Evolutionary conservation across 2,888 invertebrate genomes (phyloP).

Genomic region (Noctua pronuba): DNA sequence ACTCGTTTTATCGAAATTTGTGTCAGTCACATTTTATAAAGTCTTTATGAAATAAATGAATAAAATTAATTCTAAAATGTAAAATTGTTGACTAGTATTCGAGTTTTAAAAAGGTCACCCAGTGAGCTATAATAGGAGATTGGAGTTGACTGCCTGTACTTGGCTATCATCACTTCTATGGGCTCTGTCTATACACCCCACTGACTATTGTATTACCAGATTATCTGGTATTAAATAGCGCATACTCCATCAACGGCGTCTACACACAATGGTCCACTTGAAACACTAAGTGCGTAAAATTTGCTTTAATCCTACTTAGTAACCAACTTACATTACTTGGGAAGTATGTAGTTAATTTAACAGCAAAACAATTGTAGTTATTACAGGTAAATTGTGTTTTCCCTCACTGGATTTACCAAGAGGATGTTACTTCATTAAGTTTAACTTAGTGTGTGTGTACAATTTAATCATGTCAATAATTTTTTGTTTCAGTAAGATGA

Average conservation of each 20-base stretch:
- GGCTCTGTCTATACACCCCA: neutral
- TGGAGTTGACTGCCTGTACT: neutral
- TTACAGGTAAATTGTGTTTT: constrained; percentile 19
- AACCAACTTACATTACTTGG: neutral
- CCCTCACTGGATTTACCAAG: constrained; percentile 11
- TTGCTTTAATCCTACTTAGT: neutral
- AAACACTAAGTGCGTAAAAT: neutral
- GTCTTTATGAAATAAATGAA: neutral
- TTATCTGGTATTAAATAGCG: constrained; percentile 1
- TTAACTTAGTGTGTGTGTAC: neutral
- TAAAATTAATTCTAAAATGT: neutral
- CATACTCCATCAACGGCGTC: neutral
- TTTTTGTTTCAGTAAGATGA: neutral
- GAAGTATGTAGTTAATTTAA: constrained; percentile 16
- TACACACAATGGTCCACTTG: neutral
- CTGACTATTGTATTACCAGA: neutral
- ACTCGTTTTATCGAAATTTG: constrained; percentile 14
- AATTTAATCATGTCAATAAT: neutral
- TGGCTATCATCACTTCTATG: neutral
- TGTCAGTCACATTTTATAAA: neutral
- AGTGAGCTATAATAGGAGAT: neutral
- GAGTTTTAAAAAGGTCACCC: neutral
- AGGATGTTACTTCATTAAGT: constrained; percentile 21
- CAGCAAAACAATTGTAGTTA: constrained; percentile 12
- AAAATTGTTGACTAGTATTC: neutral